A percentile compares a stretch with the other conserved stretches of the same genome.
phyloP scores from a whole-genome alignment of 2,113 vertebrate species.

The Podarcis raffonei region DNA sequence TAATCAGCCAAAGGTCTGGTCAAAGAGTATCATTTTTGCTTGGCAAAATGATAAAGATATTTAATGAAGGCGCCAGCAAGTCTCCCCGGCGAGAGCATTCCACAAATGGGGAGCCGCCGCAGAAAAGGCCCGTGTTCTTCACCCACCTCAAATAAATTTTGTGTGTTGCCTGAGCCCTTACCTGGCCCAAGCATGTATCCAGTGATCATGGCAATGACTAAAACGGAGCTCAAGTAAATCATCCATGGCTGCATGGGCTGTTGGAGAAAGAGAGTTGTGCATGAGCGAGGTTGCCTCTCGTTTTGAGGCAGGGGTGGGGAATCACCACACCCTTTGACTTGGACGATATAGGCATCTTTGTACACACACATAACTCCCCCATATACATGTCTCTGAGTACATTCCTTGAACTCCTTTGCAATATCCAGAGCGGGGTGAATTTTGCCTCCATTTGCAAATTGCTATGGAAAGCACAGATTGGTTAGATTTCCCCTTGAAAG shows the following conservation, averaged over 20 bases:
- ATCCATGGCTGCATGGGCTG: slow-evolving; percentile 78
- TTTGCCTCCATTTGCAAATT: not conserved
- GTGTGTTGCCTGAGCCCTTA: slow-evolving; percentile 67
- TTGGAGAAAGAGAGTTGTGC: not conserved
- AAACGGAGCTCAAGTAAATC: slow-evolving; percentile 86
- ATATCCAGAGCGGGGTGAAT: not conserved
- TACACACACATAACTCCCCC: not conserved
- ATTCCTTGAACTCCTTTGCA: not conserved
- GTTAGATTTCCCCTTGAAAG: too few relatives aligned
- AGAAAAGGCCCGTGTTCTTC: not conserved
- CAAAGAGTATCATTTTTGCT: too few relatives aligned
- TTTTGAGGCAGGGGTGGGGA: not conserved
- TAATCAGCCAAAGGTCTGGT: too few relatives aligned
- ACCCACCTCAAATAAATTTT: not conserved
- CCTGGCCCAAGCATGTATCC: slow-evolving; percentile 91
- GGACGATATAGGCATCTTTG: not conserved
- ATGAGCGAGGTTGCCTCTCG: not conserved
- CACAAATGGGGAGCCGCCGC: not conserved
- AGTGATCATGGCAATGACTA: slow-evolving; percentile 83
- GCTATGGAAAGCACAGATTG: too few relatives aligned
- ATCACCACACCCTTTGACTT: not conserved
- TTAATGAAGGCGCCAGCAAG: too few relatives aligned
- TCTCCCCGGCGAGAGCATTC: too few relatives aligned
- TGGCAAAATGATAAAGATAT: too few relatives aligned
- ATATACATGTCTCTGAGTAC: too few relatives aligned